Percentiles rank a stretch among this genome's conserved stretches.
Evolutionary conservation across 2,113 vertebrate species (phyloP).

Genomic region (Calyptomena viridis): DNA sequence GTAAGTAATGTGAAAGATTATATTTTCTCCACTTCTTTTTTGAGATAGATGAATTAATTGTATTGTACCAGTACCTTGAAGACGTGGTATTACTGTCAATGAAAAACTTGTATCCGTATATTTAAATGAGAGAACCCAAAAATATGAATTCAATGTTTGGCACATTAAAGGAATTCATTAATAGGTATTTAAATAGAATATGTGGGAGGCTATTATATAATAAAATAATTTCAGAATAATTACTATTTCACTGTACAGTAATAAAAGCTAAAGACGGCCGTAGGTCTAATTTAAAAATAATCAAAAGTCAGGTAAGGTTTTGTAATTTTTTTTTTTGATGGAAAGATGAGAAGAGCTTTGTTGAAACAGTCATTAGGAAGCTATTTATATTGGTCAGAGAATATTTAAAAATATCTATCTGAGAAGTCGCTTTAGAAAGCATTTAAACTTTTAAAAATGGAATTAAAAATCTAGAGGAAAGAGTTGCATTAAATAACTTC

Average conservation of each 20-base stretch:
- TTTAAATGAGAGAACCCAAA: conserved; percentile 34
- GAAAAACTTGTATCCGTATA: conserved; percentile 33
- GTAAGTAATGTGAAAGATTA: conserved; percentile 11
- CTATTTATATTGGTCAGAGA: neutral
- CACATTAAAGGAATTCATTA: conserved; percentile 56
- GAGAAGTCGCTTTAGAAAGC: neutral
- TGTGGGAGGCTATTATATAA: conserved; percentile 22
- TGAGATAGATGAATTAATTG: conserved; percentile 8
- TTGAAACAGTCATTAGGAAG: neutral
- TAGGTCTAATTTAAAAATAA: conserved; percentile 29
- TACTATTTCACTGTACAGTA: conserved; percentile 39
- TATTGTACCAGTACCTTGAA: conserved; percentile 38
- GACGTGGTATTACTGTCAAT: conserved; percentile 41
- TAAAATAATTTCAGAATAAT: conserved; percentile 54
- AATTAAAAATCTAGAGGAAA: neutral
- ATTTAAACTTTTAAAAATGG: neutral
- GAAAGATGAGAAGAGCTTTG: neutral
- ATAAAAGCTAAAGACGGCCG: conserved; percentile 35
- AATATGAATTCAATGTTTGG: conserved; percentile 17
- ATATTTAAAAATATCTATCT: neutral
- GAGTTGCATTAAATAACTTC: neutral
- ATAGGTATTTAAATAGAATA: conserved; percentile 47
- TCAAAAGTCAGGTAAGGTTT: conserved; percentile 41
- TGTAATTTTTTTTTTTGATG: neutral
- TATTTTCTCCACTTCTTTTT: conserved; percentile 2